Percentiles rank a stretch among this genome's conserved stretches.
These are phyloP conservation scores for Mechanitis mazaeus DNA, from an alignment of 2,888 invertebrate species.

Conservation along the genomic window DNA sequence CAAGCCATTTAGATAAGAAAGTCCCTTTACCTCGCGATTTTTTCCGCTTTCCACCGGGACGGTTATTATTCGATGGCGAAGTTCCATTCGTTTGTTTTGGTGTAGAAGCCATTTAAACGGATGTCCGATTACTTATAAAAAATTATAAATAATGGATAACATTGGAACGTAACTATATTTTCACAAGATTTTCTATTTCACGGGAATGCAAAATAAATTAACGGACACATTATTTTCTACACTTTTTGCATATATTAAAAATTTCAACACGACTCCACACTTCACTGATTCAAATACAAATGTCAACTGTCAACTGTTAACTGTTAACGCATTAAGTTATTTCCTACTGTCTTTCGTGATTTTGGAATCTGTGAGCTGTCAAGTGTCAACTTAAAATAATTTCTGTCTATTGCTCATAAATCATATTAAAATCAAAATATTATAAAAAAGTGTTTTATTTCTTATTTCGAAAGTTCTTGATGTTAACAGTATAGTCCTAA, in stretches of 20 bases:
- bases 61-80: slow-evolving; percentile 54
- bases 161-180: slow-evolving; percentile 12
- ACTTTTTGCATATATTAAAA: slow-evolving; percentile 27
- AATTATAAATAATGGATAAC: slow-evolving; percentile 14
- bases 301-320: slow-evolving; percentile 11
- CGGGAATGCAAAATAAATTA: slow-evolving; percentile 34
- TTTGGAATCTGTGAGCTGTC: slow-evolving; percentile 5
- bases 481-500: too few species aligned
- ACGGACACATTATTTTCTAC: slow-evolving; percentile 20
- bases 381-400: neutral
- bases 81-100: slow-evolving; percentile 66
- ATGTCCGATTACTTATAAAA: neutral
- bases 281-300: slow-evolving; percentile 22
- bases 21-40: slow-evolving; percentile 64
- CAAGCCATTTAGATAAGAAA: slow-evolving; percentile 71
- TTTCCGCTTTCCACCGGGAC: slow-evolving; percentile 69
- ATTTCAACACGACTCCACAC: slow-evolving; percentile 27
- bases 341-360: neutral
- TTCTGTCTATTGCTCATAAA: too few species aligned
- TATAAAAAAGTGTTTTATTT: too few species aligned
- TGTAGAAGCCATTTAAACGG: slow-evolving; percentile 57
- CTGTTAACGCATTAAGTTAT: neutral
- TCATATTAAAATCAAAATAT: too few species aligned
- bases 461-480: too few species aligned
- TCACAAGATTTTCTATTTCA: slow-evolving; percentile 30